Conservation (phyloP, 2,113 vertebrate genomes). For the Hirundichthys speculiger region DNA sequence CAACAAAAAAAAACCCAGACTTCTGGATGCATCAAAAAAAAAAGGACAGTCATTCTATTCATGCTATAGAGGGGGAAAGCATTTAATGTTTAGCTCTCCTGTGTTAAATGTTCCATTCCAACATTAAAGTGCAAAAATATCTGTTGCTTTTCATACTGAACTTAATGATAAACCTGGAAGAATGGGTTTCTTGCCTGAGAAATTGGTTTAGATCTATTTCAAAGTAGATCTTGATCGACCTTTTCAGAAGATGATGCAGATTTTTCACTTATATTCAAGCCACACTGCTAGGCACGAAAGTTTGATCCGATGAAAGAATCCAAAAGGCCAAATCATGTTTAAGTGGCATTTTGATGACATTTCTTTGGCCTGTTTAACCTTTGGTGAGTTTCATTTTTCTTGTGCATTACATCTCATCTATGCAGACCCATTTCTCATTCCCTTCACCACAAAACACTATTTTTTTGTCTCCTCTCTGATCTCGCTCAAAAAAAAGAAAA, state of each 20-base stretch:
- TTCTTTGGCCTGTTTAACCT: slow-evolving; percentile 79
- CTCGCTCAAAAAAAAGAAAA: slow-evolving; percentile 14
- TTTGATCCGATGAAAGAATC: slow-evolving; percentile 70
- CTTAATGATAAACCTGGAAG: too few species aligned
- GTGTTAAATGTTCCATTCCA: too few species aligned
- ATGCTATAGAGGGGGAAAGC: too few species aligned
- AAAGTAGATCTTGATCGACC: slow-evolving; percentile 63
- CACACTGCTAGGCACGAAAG: slow-evolving; percentile 57
- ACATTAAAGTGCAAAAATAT: background rate
- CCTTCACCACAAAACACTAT: slow-evolving; percentile 18
- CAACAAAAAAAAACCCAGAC: too few species aligned
- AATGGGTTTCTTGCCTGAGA: too few species aligned
- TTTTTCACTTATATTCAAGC: slow-evolving; percentile 56
- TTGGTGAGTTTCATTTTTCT: slow-evolving; percentile 72
- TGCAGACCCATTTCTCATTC: slow-evolving; percentile 59
- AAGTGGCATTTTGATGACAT: slow-evolving; percentile 83
- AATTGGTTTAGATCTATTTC: slow-evolving; percentile 35
- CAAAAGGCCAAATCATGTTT: slow-evolving; percentile 78
- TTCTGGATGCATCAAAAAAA: too few species aligned
- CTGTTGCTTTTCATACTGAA: slow-evolving; percentile 13
- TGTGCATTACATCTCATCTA: slow-evolving; percentile 65
- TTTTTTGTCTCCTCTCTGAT: slow-evolving; percentile 30
- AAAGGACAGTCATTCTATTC: too few species aligned
- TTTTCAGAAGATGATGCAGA: slow-evolving; percentile 45
- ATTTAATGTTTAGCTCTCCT: too few species aligned